phyloP scores from a whole-genome alignment of 2,888 invertebrate genomes.

The Nephrotoma appendiculata region DNA sequence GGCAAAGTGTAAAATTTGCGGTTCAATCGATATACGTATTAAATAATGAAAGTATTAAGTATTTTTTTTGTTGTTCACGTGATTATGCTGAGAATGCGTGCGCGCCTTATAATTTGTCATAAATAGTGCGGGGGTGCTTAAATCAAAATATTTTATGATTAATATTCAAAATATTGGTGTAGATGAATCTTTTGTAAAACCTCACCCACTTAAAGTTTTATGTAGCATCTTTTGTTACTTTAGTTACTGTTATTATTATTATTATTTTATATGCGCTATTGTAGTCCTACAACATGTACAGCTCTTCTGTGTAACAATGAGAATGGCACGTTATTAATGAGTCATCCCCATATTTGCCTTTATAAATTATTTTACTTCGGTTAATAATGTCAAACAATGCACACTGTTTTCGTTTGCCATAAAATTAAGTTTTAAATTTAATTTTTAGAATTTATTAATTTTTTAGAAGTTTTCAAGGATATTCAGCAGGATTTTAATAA shows the following conservation, averaged over 20 bases:
- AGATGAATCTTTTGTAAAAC: background rate
- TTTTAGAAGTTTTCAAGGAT: no score
- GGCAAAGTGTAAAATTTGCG: background rate
- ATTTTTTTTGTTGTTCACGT: background rate
- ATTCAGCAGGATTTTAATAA: no score
- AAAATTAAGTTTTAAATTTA: no score
- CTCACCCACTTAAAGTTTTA: background rate
- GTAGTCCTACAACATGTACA: background rate
- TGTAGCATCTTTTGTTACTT: background rate
- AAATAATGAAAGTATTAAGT: background rate
- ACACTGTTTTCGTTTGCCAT: no score
- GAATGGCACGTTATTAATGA: background rate
- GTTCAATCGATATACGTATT: background rate
- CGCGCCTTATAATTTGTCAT: no score
- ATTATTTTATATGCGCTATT: background rate
- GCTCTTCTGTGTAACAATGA: background rate
- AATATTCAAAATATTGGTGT: background rate
- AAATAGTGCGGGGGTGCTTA: background rate
- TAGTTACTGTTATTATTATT: background rate
- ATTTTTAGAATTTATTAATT: no score
- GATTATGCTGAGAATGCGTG: background rate
- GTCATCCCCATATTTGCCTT: background rate
- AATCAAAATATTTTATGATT: background rate
- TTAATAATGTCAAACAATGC: no score
- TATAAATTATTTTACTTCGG: no score